Percentiles rank a stretch among this genome's conserved stretches.
Conservation (phyloP, 2,797 vertebrate genomes). For the Cacajao melanocephalus region DNA sequence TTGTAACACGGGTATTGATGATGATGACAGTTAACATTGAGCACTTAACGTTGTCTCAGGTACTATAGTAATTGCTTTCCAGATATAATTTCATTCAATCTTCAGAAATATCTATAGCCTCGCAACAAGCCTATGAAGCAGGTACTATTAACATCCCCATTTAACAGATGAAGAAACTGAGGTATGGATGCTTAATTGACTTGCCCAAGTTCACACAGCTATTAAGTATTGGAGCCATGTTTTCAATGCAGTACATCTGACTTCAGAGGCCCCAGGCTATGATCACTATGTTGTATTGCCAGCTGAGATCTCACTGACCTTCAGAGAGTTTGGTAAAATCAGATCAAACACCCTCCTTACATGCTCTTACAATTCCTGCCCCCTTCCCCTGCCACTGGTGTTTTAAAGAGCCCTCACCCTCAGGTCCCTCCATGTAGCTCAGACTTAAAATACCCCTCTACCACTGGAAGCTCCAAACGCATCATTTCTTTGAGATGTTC, state of each 20-base stretch:
- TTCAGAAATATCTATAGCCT: neutral
- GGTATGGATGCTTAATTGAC: neutral
- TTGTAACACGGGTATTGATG: neutral
- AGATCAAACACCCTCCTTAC: neutral
- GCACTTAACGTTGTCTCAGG: neutral
- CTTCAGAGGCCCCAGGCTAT: neutral
- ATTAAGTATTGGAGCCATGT: neutral
- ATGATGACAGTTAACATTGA: neutral
- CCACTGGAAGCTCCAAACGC: neutral
- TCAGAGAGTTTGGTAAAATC: neutral
- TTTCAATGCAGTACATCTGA: neutral
- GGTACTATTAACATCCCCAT: neutral
- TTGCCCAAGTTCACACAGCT: neutral
- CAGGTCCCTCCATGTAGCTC: neutral
- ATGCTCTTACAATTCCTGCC: neutral
- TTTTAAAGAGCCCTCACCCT: neutral
- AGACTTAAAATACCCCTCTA: neutral
- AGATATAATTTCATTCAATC: neutral
- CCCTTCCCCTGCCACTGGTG: neutral
- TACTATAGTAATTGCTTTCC: neutral
- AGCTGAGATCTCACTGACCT: neutral
- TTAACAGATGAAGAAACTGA: neutral
- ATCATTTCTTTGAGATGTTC: neutral
- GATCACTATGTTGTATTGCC: neutral
- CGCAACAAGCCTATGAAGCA: neutral